Conservation (phyloP, 2,113 vertebrate species). For the Dasyurus viverrinus region DNA sequence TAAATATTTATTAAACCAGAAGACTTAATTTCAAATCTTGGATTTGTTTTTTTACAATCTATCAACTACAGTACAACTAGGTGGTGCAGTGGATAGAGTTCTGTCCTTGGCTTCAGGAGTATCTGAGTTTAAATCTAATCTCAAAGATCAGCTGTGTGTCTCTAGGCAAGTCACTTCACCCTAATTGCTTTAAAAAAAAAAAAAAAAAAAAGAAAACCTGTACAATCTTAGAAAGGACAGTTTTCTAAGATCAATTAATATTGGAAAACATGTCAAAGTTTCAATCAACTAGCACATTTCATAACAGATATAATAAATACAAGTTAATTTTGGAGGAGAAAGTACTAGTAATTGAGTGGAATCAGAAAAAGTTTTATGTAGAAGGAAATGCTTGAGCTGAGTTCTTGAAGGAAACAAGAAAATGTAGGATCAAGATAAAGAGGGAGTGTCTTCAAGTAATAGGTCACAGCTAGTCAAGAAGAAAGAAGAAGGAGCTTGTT, state of each 20-base stretch:
- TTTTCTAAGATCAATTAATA: neutral
- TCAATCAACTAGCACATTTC: neutral
- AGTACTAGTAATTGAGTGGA: neutral
- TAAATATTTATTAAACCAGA: neutral
- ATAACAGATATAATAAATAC: neutral
- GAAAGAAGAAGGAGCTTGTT: neutral
- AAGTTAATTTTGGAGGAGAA: neutral
- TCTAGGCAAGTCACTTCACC: neutral
- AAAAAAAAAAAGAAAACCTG: neutral
- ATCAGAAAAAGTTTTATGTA: neutral
- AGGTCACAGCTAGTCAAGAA: neutral
- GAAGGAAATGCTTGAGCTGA: neutral
- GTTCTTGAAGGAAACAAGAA: neutral
- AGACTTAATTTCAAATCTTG: neutral
- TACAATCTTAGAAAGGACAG: neutral
- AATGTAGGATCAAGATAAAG: neutral
- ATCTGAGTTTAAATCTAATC: too few species aligned
- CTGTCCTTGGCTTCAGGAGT: too few species aligned
- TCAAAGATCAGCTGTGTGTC: neutral
- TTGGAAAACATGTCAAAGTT: neutral
- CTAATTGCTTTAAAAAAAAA: too few species aligned
- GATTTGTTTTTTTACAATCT: neutral
- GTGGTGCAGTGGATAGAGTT: too few species aligned
- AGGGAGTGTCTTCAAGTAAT: neutral
- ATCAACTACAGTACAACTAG: too few species aligned